phyloP scores from a whole-genome alignment of 2,888 invertebrate species.

The Polylopha cassiicola region DNA sequence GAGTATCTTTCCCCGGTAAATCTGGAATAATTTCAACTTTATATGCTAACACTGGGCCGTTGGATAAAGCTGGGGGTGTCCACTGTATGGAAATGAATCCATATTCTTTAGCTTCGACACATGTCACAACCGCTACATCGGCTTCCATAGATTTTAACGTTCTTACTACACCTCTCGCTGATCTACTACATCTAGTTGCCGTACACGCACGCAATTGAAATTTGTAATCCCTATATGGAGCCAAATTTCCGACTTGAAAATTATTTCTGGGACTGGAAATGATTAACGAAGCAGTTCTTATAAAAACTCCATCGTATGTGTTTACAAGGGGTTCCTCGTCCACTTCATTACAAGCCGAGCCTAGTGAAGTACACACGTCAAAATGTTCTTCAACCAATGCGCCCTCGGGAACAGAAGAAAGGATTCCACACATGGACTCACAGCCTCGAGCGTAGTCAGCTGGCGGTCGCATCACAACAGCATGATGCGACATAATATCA shows the following conservation, averaged over 20 bases:
- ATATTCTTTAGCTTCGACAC: constrained; percentile 31
- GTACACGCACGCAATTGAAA: constrained; percentile 58
- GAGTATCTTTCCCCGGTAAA: too few relatives aligned
- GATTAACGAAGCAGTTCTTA: constrained; percentile 45
- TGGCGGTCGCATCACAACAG: constrained; percentile 55
- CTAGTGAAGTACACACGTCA: constrained; percentile 48
- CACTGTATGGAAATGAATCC: constrained; percentile 48
- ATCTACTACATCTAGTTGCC: constrained; percentile 47
- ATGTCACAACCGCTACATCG: constrained; percentile 42
- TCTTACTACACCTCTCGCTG: constrained; percentile 48
- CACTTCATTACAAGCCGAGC: constrained; percentile 38
- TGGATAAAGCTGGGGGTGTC: constrained; percentile 50
- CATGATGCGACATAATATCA: constrained; percentile 50
- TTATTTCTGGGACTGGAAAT: constrained; percentile 38
- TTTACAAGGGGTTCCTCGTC: constrained; percentile 34
- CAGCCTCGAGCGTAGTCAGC: constrained; percentile 51
- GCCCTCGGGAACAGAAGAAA: constrained; percentile 47
- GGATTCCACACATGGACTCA: constrained; percentile 56
- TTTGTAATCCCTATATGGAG: constrained; percentile 62
- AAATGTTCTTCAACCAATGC: constrained; percentile 55
- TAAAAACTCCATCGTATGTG: constrained; percentile 42
- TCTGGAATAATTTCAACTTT: constrained; percentile 52
- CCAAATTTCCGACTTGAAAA: constrained; percentile 48
- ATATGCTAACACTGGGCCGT: constrained; percentile 61
- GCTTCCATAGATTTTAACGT: constrained; percentile 45